Percentiles rank a stretch among this genome's conserved stretches.
phyloP scores from a whole-genome alignment of 2,888 invertebrate species.

The Noctua comes region DNA sequence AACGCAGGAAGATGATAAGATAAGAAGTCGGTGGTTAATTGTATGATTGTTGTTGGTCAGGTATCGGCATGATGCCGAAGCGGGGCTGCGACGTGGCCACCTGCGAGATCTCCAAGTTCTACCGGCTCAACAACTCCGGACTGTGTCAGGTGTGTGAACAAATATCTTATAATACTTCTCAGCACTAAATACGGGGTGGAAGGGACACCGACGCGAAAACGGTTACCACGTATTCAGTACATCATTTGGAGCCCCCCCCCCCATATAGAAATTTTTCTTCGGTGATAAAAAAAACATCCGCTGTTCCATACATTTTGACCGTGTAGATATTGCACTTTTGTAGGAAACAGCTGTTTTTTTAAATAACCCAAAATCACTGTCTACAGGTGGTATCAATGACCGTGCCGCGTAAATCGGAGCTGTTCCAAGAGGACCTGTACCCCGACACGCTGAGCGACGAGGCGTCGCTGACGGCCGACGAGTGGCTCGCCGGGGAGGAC shows the following conservation, averaged over 20 bases:
- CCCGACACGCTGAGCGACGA: constrained; percentile 98
- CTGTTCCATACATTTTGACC: no score
- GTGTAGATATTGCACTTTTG: no score
- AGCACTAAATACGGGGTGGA: no score
- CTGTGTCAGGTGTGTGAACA: constrained; percentile 93
- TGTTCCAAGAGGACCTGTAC: constrained; percentile 99
- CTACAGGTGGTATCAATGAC: constrained; percentile 97
- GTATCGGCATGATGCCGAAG: constrained; percentile 99
- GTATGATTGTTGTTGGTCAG: constrained; percentile 66
- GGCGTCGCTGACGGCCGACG: constrained; percentile 96
- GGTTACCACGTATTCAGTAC: no score
- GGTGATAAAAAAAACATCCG: no score
- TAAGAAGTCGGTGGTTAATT: not conserved
- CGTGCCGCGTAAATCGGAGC: constrained; percentile 98
- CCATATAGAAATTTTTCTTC: no score
- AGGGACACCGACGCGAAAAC: no score
- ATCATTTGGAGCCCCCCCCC: no score
- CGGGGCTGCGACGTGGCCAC: constrained; percentile 98
- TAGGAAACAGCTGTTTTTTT: no score
- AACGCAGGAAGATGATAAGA: not conserved
- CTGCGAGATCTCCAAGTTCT: constrained; percentile 98
- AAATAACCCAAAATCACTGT: not conserved
- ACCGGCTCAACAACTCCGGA: constrained; percentile 98
- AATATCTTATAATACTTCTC: no score
- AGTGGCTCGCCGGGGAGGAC: constrained; percentile 97